Evolutionary conservation across 2,113 vertebrate genomes (phyloP), one percentile per base, ranked within the genome.

Genomic region (Mionectes macconnelli): DNA sequence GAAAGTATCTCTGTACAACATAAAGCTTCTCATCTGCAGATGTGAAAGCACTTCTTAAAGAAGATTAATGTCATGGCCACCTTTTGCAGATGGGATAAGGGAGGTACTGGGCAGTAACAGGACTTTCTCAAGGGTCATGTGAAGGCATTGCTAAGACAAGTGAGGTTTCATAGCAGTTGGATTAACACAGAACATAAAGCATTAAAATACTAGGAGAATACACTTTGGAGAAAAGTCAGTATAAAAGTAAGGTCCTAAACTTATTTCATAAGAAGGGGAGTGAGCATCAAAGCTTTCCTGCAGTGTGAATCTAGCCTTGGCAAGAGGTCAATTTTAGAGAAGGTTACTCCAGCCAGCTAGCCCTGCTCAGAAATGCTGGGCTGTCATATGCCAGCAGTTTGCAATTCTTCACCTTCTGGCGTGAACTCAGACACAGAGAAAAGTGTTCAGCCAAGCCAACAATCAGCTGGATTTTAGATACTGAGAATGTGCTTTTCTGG

Each of bases 311-410:
- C 35, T 64, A 70, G 69, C 6, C 62, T 69, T 69, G 53, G 20
- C 74, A 87, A 67, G 53, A 64, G 45, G 33, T 57, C 7, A 25
- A 49, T 84, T 87, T 73, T 57, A 89, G 66, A 47, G 59, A 74
- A 80, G 16, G n/a, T 56, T 49, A 21, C 47, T 53, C 28, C 1
- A 3, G 57, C 53, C 66, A 79, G 23, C 16, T 18, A 49, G 24
- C 28, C 33, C 14, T 81, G 14, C 55, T 73, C 59, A n/a, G 77
- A 68, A 75, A 53, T 39, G 3, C 5, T 2, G 3, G 55, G 44
- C 73, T 81, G 60, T 47, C 52, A 16, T 6, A 37, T 0, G 0
- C 47, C 45, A 63, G 20, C 28, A 31, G 27, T 56, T 59, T 35
- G 25, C 31, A 63, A 9, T 50, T 81, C 47, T 47, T 89, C 0